Conservation (phyloP, 2,113 vertebrate species). For the Callorhinus ursinus region DNA sequence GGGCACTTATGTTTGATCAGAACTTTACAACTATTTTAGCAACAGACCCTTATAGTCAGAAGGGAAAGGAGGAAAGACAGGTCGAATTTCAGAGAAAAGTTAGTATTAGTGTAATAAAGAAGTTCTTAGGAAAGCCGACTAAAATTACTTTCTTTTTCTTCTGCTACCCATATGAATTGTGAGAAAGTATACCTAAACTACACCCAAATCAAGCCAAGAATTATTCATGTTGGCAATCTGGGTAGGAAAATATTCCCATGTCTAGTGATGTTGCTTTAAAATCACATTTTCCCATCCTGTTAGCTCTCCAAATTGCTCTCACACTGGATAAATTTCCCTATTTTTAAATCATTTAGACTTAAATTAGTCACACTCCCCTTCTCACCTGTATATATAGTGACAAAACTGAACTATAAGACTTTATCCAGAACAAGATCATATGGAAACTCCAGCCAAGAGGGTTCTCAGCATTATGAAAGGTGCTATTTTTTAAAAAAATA, state of each 20-base stretch:
- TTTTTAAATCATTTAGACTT: constrained; percentile 52
- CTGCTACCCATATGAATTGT: neutral
- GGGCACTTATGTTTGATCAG: neutral
- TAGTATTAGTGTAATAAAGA: neutral
- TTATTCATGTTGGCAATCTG: constrained; percentile 40
- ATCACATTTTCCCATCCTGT: constrained; percentile 42
- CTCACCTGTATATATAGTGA: neutral
- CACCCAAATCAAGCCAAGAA: constrained; percentile 5
- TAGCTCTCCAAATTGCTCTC: constrained; percentile 7
- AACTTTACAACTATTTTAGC: constrained; percentile 16
- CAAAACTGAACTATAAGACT: neutral
- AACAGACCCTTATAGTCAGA: neutral
- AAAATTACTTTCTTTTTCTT: neutral
- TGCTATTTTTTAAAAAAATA: neutral
- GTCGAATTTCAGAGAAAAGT: neutral
- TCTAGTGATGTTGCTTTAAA: constrained; percentile 23
- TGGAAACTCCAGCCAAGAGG: neutral
- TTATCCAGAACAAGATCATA: neutral
- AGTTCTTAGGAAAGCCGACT: constrained; percentile 2
- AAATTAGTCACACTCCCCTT: neutral
- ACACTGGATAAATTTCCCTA: constrained; percentile 28
- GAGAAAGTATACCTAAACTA: neutral
- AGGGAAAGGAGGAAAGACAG: neutral
- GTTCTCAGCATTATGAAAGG: neutral
- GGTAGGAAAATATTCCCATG: neutral